phyloP scores from a whole-genome alignment of 2,797 vertebrate species.

The Rallus crepitans region DNA sequence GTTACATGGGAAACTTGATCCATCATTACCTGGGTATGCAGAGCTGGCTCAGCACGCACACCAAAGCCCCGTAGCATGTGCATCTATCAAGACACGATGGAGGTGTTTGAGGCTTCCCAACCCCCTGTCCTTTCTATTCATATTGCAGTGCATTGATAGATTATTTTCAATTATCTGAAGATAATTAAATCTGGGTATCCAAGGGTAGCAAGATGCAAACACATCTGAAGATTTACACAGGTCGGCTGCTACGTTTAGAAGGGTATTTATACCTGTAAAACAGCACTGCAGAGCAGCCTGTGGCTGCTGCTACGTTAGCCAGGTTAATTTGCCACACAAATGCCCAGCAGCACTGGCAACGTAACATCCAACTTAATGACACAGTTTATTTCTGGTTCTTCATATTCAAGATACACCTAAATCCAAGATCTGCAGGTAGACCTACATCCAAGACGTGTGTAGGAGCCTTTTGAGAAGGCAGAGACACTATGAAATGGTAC shows the following conservation, averaged over 20 bases:
- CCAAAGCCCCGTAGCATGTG: fast-evolving
- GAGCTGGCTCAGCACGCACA: neutral
- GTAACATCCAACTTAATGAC: neutral
- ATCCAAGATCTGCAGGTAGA: neutral
- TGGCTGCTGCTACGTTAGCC: neutral
- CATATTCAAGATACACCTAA: neutral
- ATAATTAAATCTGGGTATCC: constrained; percentile 53
- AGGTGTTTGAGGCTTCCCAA: neutral
- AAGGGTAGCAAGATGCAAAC: constrained; percentile 40
- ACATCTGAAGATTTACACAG: constrained; percentile 16
- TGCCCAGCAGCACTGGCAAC: neutral
- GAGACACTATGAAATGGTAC: neutral
- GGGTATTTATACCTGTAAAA: neutral
- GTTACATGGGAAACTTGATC: neutral
- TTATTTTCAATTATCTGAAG: constrained; percentile 55
- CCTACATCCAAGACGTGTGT: neutral
- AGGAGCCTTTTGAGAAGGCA: neutral
- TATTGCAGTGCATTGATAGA: constrained; percentile 17
- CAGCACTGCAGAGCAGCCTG: neutral
- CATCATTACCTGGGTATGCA: neutral
- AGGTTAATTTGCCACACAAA: constrained; percentile 28
- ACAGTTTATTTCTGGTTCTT: neutral
- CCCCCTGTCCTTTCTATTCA: neutral
- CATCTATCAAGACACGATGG: neutral
- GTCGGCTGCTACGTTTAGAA: neutral